Conservation (phyloP, 2,797 vertebrate genomes). For the Brachyalestes nurse region DNA sequence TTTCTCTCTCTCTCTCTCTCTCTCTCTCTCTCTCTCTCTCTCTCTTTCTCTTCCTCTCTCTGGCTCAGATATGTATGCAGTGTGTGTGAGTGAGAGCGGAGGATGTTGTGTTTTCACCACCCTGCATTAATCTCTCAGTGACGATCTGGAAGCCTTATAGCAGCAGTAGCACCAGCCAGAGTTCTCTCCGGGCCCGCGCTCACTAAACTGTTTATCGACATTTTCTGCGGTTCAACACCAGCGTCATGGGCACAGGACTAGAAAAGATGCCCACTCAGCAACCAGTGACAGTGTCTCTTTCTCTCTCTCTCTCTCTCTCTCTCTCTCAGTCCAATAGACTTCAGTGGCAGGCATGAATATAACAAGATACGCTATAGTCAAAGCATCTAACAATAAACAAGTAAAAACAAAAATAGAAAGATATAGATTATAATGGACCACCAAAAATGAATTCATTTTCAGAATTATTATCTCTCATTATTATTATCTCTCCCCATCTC, state of each 20-base stretch:
- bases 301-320: conserved; percentile 21
- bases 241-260: conserved; percentile 42
- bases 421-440: no score
- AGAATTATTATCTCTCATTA: not conserved
- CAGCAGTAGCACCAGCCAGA: conserved; percentile 61
- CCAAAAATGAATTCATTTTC: no score
- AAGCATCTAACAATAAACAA: no score
- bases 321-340: not conserved
- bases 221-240: conserved; percentile 74
- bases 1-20: not conserved
- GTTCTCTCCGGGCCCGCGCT: conserved; percentile 71
- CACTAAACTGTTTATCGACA: conserved; percentile 78
- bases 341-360: no score
- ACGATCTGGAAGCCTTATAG: conserved; percentile 59
- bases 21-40: not conserved
- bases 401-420: no score
- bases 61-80: conserved; percentile 1
- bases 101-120: conserved; percentile 63
- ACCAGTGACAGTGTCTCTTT: conserved; percentile 47
- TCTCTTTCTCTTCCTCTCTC: not conserved
- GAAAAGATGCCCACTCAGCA: conserved; percentile 71
- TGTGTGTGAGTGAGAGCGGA: conserved; percentile 39
- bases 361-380: no score
- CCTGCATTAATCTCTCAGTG: conserved; percentile 70
- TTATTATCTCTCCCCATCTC: conserved; percentile 38